These are phyloP conservation scores for Sinocyclocheilus anshuiensis DNA, from an alignment of 2,113 vertebrate genomes.

Conservation along the genomic window DNA sequence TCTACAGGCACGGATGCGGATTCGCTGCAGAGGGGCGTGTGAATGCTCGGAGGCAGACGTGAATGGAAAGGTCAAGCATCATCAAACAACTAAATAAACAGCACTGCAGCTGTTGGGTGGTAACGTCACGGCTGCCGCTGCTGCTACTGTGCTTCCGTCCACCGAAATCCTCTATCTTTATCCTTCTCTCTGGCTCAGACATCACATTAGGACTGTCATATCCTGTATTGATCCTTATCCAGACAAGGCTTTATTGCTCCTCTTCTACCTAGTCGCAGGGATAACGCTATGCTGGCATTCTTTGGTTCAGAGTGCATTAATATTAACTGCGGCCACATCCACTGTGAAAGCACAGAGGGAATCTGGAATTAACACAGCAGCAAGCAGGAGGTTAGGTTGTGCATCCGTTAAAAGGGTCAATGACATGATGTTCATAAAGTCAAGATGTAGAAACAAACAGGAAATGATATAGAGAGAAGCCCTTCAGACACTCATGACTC, in stretches of 20 bases:
- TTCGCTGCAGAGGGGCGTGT: slow-evolving; percentile 16
- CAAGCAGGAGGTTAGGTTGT: background rate
- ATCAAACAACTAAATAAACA: slow-evolving; percentile 57
- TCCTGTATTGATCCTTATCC: slow-evolving; percentile 76
- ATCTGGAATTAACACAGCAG: slow-evolving; percentile 19
- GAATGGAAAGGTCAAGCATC: slow-evolving; percentile 59
- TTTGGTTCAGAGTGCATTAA: slow-evolving; percentile 78
- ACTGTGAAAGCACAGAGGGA: slow-evolving; percentile 67
- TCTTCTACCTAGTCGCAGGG: slow-evolving; percentile 66
- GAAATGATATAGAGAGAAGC: background rate
- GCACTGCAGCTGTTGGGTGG: slow-evolving; percentile 63
- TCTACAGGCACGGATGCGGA: slow-evolving; percentile 9
- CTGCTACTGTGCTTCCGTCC: slow-evolving; percentile 3
- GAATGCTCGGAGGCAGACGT: slow-evolving; percentile 49
- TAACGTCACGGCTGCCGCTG: background rate
- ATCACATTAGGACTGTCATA: slow-evolving; percentile 76
- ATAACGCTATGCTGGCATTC: slow-evolving; percentile 69
- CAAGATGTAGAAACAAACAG: background rate
- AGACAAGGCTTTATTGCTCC: slow-evolving; percentile 69
- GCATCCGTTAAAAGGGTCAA: slow-evolving; percentile 8
- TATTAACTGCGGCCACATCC: slow-evolving; percentile 77
- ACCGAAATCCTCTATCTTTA: slow-evolving; percentile 43
- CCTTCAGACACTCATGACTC: background rate
- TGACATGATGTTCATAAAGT: background rate
- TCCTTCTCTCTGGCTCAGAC: slow-evolving; percentile 30